phyloP scores from a whole-genome alignment of 2,113 vertebrate genomes.

The Ictalurus punctatus region DNA sequence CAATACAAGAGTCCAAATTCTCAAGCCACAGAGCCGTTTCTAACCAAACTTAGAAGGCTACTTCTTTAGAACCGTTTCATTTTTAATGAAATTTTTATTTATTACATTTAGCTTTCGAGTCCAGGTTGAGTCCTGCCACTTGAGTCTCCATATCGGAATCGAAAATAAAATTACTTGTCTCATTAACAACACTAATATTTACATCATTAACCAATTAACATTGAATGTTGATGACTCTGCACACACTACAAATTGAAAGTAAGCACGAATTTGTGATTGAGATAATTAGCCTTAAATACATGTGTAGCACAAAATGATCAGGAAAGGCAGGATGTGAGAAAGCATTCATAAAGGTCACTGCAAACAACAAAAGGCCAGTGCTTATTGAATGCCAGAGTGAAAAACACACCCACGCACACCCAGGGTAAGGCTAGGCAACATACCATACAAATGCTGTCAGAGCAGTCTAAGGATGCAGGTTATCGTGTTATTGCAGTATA shows the following conservation, averaged over 20 bases:
- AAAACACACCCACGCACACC: neutral
- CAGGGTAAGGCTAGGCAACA: conserved; percentile 9
- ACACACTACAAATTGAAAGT: neutral
- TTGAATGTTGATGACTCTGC: neutral
- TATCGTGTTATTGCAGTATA: neutral
- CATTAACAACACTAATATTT: no score
- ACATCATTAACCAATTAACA: neutral
- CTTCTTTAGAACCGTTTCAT: neutral
- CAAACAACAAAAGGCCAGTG: conserved; percentile 63
- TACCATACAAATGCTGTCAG: conserved; percentile 3
- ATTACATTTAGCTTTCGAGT: no score
- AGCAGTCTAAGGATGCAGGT: no score
- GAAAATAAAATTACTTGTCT: neutral
- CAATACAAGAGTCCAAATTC: neutral
- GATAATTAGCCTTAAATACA: neutral
- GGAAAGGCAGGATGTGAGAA: conserved; percentile 45
- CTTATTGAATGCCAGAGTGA: conserved; percentile 58
- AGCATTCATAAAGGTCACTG: conserved; percentile 65
- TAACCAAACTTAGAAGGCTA: neutral
- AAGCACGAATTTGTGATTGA: neutral
- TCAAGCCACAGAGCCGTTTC: neutral
- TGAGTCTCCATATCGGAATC: neutral
- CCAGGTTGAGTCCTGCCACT: neutral
- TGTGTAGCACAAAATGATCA: neutral
- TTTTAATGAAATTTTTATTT: neutral